These are phyloP conservation scores for Terrapene triunguis DNA, from an alignment of 2,113 vertebrate species.

Conservation along the genomic window DNA sequence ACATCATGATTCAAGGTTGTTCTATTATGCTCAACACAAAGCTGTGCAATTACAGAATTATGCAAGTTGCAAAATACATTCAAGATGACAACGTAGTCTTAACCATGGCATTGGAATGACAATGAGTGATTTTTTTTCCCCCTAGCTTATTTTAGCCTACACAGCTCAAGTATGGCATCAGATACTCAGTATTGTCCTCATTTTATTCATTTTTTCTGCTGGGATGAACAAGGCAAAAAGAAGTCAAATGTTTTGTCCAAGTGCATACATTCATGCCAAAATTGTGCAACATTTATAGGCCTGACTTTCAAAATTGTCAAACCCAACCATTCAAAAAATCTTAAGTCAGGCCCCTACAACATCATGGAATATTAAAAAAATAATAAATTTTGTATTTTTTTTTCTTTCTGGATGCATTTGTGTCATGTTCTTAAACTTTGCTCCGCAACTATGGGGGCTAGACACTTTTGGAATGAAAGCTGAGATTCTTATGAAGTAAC, in stretches of 20 bases:
- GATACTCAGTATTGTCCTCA: neutral
- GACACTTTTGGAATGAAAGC: neutral
- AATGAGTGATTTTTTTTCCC: neutral
- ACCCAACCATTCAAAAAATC: neutral
- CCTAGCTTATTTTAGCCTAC: neutral
- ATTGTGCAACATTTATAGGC: neutral
- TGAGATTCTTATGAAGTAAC: neutral
- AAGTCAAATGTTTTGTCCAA: conserved; percentile 8
- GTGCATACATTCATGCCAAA: conserved; percentile 30
- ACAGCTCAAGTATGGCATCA: conserved; percentile 20
- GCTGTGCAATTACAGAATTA: conserved; percentile 13
- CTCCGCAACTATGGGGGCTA: neutral
- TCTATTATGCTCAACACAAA: conserved; percentile 48
- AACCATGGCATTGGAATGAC: neutral
- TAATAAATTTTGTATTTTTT: neutral
- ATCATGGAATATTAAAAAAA: neutral
- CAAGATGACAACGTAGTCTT: conserved; percentile 14
- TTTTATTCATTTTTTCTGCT: conserved; percentile 21
- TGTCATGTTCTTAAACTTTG: neutral
- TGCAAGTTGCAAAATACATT: neutral
- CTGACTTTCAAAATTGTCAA: neutral
- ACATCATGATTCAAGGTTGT: conserved; percentile 61
- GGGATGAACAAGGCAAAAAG: neutral
- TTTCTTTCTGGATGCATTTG: neutral
- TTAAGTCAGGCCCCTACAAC: neutral